Conservation (phyloP, 1,140 invertebrate species). For the Holotrichia oblita region DNA sequence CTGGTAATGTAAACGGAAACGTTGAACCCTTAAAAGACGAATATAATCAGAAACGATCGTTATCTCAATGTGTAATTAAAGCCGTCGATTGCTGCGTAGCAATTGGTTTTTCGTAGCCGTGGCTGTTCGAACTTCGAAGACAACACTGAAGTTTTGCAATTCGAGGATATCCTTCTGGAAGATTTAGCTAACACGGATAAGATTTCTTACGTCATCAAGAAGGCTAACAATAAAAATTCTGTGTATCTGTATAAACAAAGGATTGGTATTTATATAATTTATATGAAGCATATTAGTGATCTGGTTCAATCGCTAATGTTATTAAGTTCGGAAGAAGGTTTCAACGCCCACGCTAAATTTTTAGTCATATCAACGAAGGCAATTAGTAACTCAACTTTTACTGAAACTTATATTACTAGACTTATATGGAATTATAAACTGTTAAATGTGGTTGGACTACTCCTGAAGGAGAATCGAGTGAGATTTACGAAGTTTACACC, state of each 20-base stretch:
- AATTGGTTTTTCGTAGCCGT: conserved; percentile 4
- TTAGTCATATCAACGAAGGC: conserved; percentile 45
- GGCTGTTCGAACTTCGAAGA: conserved; percentile 1
- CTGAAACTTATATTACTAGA: conserved; percentile 43
- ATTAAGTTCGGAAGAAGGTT: conserved; percentile 37
- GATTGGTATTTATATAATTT: conserved; percentile 44
- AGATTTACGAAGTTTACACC: conserved; percentile 48
- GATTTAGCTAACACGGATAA: conserved; percentile 7
- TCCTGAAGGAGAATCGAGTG: conserved; percentile 14
- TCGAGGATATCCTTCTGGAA: conserved; percentile 29
- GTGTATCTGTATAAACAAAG: background rate
- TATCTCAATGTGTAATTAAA: conserved; percentile 34
- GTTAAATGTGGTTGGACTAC: conserved; percentile 46
- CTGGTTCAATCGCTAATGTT: conserved; percentile 26
- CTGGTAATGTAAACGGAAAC: background rate
- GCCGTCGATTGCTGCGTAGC: background rate
- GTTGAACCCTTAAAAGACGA: conserved; percentile 36
- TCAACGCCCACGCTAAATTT: conserved; percentile 54
- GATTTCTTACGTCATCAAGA: conserved; percentile 23
- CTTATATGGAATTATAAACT: conserved; percentile 45
- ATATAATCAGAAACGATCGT: background rate
- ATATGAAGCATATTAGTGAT: conserved; percentile 42
- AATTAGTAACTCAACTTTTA: conserved; percentile 39
- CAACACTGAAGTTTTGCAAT: background rate
- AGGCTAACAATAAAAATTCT: background rate